A percentile compares a stretch with the other conserved stretches of the same genome.
phyloP scores from a whole-genome alignment of 2,888 invertebrate genomes.

The Epirrhoe tristata region DNA sequence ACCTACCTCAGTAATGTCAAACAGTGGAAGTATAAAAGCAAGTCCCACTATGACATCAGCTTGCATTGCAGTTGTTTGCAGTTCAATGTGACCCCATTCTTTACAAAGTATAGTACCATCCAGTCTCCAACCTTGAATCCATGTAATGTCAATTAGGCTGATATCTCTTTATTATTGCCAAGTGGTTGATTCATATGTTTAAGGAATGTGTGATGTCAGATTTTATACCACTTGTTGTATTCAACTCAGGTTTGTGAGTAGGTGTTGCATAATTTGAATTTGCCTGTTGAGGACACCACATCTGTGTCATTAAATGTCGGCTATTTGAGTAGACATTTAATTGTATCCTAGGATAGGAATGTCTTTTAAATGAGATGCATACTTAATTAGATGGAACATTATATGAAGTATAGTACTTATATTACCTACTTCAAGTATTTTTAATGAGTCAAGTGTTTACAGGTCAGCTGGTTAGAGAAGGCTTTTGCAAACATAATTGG shows the following conservation, averaged over 20 bases:
- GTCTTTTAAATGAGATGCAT: neutral
- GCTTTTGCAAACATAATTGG: no score
- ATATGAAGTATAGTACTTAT: no score
- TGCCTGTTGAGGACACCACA: conserved; percentile 17
- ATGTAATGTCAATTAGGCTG: conserved; percentile 58
- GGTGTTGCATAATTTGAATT: conserved; percentile 37
- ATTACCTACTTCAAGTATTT: no score
- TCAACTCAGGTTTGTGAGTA: conserved; percentile 18
- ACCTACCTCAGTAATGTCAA: conserved; percentile 16
- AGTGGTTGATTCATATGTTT: conserved; percentile 60
- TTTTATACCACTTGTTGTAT: conserved; percentile 48
- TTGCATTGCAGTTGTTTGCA: conserved; percentile 34
- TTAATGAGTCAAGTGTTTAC: no score
- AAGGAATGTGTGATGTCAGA: conserved; percentile 65
- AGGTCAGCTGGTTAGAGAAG: no score
- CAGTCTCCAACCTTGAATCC: conserved; percentile 46
- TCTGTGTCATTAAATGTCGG: conserved; percentile 10
- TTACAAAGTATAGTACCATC: conserved; percentile 39
- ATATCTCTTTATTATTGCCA: conserved; percentile 59
- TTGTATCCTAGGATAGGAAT: no score
- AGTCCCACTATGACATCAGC: conserved; percentile 30
- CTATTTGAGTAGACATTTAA: no score
- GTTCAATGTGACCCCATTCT: conserved; percentile 36
- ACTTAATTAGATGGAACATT: conserved; percentile 2
- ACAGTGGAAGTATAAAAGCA: conserved; percentile 18